Conservation (phyloP, 2,797 vertebrate genomes). For the Acanthurus lineatus region DNA sequence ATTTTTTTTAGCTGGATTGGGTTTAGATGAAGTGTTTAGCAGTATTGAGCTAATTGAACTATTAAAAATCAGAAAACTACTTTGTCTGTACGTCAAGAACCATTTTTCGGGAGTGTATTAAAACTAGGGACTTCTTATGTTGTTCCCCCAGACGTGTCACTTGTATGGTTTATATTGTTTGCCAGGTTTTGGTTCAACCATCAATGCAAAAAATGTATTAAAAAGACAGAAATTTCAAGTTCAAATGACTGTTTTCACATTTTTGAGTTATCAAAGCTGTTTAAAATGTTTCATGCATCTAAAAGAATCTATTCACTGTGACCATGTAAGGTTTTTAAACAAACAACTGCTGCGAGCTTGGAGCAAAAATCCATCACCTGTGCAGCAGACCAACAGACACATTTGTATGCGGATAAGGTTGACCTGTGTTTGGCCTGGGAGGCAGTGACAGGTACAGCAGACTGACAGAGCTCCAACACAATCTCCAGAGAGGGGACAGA, state of each 20-base stretch:
- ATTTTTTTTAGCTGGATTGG: not conserved
- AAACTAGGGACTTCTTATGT: not conserved
- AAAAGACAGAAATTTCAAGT: not conserved
- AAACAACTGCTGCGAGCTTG: not conserved
- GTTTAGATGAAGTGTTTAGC: not conserved
- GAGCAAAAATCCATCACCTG: not conserved
- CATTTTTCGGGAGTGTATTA: not conserved
- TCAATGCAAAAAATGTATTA: too few relatives aligned
- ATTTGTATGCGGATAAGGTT: slow-evolving; percentile 20
- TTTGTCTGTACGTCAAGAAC: not conserved
- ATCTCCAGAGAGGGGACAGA: not conserved
- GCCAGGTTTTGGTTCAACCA: too few relatives aligned
- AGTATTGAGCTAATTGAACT: too few relatives aligned
- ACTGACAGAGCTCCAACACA: not conserved
- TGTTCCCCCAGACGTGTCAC: too few relatives aligned
- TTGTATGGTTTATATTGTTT: too few relatives aligned
- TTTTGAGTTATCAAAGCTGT: not conserved
- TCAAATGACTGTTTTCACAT: not conserved
- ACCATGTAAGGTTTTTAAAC: too few relatives aligned
- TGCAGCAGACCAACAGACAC: not conserved
- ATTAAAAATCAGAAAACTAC: too few relatives aligned
- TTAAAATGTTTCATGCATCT: not conserved
- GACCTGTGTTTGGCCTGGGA: slow-evolving; percentile 3
- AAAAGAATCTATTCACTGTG: too few relatives aligned
- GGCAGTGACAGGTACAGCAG: not conserved